phyloP scores from a whole-genome alignment of 2,113 vertebrate species.

The Rhinoderma darwinii region DNA sequence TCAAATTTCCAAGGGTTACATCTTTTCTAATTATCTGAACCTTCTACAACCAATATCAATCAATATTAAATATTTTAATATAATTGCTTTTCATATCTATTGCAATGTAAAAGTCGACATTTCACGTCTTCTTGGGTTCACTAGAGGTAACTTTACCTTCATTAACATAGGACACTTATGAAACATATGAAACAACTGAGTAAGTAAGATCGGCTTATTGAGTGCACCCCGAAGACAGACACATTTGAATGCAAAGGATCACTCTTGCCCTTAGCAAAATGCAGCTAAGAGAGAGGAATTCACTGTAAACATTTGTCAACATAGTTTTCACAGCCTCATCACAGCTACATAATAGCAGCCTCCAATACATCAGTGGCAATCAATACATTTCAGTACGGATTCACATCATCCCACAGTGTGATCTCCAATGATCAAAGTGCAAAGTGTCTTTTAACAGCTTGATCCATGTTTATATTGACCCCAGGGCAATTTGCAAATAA shows the following conservation, averaged over 20 bases:
- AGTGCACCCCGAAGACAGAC: not conserved
- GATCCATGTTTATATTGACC: not conserved
- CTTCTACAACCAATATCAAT: no score
- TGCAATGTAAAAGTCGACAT: no score
- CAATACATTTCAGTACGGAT: constrained; percentile 22
- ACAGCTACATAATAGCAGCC: not conserved
- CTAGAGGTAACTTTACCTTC: no score
- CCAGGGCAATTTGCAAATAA: not conserved
- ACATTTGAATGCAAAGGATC: not conserved
- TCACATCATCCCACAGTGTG: not conserved
- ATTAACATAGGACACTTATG: no score
- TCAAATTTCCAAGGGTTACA: no score
- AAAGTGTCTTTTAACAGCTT: not conserved
- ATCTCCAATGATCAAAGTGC: constrained; percentile 10
- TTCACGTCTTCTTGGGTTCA: no score
- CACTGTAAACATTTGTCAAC: constrained; percentile 20
- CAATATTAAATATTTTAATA: no score
- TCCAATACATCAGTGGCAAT: constrained; percentile 22
- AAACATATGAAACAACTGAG: not conserved
- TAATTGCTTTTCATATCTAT: no score
- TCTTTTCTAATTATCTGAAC: no score
- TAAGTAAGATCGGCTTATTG: not conserved
- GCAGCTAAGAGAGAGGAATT: not conserved
- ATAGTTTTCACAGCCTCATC: not conserved
- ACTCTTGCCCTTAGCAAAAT: constrained; percentile 10